Percentiles rank a stretch among this genome's conserved stretches.
These are phyloP conservation scores for Corythoichthys haematopterus DNA, from an alignment of 2,113 vertebrate species.

Conservation along the genomic window DNA sequence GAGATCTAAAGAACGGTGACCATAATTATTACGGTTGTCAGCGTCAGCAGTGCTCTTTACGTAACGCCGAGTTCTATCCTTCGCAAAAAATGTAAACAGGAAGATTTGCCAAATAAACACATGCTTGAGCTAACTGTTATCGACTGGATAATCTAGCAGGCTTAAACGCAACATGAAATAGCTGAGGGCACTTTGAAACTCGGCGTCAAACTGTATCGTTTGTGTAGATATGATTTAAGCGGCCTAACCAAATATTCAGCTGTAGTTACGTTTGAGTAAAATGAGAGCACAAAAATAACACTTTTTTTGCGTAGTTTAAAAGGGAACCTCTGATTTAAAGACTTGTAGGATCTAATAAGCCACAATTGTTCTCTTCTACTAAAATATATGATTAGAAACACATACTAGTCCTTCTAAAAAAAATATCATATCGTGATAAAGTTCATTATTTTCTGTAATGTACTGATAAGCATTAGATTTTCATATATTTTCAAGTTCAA, in stretches of 20 bases:
- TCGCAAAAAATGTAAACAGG: neutral
- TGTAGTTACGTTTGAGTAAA: constrained; percentile 45
- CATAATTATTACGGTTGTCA: neutral
- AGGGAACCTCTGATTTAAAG: too few relatives aligned
- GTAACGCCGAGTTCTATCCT: neutral
- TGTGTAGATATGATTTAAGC: neutral
- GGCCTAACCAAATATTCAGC: neutral
- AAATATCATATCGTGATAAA: too few relatives aligned
- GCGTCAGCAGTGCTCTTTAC: neutral
- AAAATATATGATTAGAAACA: too few relatives aligned
- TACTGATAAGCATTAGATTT: too few relatives aligned
- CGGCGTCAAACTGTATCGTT: neutral
- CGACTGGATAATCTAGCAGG: neutral
- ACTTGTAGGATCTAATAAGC: too few relatives aligned
- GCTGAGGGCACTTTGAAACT: neutral
- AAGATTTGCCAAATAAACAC: neutral
- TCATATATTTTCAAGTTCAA: too few relatives aligned
- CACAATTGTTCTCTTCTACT: too few relatives aligned
- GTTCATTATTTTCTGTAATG: too few relatives aligned
- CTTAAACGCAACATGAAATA: neutral
- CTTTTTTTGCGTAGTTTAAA: too few relatives aligned
- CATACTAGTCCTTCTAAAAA: too few relatives aligned
- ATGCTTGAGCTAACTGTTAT: neutral
- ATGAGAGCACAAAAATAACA: too few relatives aligned
- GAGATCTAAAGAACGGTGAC: neutral